Conservation (phyloP, 2,113 vertebrate species). For the Emydura subglobosa region DNA sequence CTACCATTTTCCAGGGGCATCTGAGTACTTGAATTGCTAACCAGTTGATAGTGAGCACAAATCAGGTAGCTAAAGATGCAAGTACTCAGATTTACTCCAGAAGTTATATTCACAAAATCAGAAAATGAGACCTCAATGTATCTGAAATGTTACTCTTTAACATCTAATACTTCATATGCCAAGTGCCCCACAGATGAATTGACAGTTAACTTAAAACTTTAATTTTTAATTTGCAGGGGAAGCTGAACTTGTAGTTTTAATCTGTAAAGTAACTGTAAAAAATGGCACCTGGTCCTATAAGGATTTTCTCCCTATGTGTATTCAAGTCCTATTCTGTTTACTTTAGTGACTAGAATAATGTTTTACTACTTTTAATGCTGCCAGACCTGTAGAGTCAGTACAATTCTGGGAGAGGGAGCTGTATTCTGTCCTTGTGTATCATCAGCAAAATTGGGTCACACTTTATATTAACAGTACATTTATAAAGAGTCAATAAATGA, state of each 20-base stretch:
- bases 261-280: not conserved
- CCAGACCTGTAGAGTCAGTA: not conserved
- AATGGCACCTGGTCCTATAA: too few species aligned
- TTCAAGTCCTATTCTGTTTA: not conserved
- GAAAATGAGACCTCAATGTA: conserved; percentile 48
- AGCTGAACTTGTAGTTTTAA: conserved; percentile 37
- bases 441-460: not conserved
- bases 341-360: not conserved
- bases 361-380: not conserved
- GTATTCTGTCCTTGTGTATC: not conserved
- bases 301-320: too few species aligned
- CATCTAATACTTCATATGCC: not conserved
- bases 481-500: not conserved
- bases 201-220: not conserved
- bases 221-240: conserved; percentile 13
- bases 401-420: not conserved
- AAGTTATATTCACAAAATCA: conserved; percentile 31
- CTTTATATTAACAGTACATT: not conserved
- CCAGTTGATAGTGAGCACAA: not conserved
- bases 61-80: not conserved
- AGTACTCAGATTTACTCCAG: conserved; percentile 18
- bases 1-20: not conserved
- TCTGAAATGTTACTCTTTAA: conserved; percentile 48
- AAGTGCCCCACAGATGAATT: conserved; percentile 8
- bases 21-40: not conserved